phyloP scores from a whole-genome alignment of 1,140 invertebrate species.

The Acyrthosiphon pisum region DNA sequence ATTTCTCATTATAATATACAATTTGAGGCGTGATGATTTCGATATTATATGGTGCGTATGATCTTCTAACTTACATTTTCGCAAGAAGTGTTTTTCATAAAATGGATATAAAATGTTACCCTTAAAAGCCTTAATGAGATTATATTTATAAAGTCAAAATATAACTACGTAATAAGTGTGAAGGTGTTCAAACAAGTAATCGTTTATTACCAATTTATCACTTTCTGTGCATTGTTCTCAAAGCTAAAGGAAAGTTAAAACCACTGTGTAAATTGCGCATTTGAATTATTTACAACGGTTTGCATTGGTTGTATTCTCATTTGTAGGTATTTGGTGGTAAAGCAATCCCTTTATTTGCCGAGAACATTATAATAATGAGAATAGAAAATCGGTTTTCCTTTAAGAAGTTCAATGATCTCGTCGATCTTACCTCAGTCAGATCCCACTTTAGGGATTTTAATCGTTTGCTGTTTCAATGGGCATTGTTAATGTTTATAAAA shows the following conservation, averaged over 20 bases:
- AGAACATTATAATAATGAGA: constrained; percentile 30
- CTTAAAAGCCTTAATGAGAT: background rate
- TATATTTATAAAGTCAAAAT: background rate
- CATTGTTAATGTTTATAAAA: background rate
- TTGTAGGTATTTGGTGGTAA: background rate
- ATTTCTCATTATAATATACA: background rate
- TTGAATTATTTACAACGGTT: constrained; percentile 37
- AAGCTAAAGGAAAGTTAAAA: background rate
- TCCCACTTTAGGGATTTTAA: background rate
- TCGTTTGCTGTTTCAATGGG: background rate
- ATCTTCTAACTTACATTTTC: background rate
- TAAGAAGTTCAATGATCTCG: background rate
- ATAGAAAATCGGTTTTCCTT: constrained; percentile 23
- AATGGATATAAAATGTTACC: background rate
- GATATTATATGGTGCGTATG: background rate
- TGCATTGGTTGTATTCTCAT: background rate
- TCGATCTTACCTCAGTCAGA: background rate
- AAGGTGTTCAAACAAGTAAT: background rate
- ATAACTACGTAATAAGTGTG: background rate
- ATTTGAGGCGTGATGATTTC: background rate
- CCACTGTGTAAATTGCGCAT: background rate
- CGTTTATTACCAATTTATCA: constrained; percentile 20
- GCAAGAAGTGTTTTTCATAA: background rate
- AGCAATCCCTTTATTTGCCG: constrained; percentile 4
- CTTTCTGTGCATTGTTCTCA: constrained; percentile 1